These are phyloP conservation scores for Dendrocincla fuliginosa DNA, from an alignment of 2,797 vertebrate species.

Conservation along the genomic window DNA sequence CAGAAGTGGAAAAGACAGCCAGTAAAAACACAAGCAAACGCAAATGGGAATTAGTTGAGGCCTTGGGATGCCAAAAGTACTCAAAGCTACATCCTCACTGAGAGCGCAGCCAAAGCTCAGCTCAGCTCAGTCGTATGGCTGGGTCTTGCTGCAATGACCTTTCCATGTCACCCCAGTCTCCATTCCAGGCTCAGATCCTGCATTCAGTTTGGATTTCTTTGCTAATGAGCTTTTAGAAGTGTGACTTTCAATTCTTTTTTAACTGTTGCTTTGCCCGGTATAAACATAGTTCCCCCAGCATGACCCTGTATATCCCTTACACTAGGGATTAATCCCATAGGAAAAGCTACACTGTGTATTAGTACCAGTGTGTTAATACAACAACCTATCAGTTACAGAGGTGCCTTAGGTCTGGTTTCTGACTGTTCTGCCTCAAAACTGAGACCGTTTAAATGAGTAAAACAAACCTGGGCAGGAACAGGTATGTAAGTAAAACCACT, in stretches of 20 bases:
- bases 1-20: constrained; percentile 57
- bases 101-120: background rate
- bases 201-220: background rate
- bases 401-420: background rate
- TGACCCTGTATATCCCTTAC: background rate
- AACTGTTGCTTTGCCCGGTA: background rate
- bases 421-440: background rate
- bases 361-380: background rate
- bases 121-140: background rate
- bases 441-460: background rate
- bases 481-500: background rate
- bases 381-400: background rate
- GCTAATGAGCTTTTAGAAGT: background rate
- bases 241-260: background rate
- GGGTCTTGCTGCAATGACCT: background rate
- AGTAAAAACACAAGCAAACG: constrained; percentile 30
- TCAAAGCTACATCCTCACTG: background rate
- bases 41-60: constrained; percentile 39
- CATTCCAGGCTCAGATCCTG: background rate
- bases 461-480: background rate
- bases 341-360: background rate
- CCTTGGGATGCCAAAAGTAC: background rate
- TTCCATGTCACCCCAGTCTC: background rate
- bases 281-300: background rate
- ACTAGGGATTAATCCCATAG: background rate